phyloP scores from a whole-genome alignment of 2,797 vertebrate species.

The Capromys pilorides region DNA sequence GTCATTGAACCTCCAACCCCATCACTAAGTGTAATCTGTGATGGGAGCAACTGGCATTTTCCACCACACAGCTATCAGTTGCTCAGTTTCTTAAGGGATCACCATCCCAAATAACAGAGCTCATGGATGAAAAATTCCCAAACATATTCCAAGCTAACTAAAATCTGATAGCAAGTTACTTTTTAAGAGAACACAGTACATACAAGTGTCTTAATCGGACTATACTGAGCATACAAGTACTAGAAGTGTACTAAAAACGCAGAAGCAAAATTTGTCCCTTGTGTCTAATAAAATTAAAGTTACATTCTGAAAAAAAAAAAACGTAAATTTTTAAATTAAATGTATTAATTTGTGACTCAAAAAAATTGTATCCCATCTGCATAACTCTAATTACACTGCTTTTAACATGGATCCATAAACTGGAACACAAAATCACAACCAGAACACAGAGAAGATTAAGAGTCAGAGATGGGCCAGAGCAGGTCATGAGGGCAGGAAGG shows the following conservation, averaged over 20 bases:
- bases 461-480: not conserved
- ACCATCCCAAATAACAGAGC: not conserved
- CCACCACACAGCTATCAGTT: not conserved
- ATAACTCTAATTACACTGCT: not conserved
- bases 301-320: constrained; percentile 20
- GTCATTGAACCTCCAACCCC: not conserved
- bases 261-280: not conserved
- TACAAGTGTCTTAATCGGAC: not conserved
- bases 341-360: not conserved
- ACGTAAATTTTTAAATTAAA: constrained; percentile 15
- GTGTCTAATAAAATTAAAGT: constrained; percentile 3
- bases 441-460: not conserved
- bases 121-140: not conserved
- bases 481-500: not conserved
- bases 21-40: not conserved
- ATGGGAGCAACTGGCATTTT: not conserved
- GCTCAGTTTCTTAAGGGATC: constrained; percentile 9
- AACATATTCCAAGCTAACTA: not conserved
- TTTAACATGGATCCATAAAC: not conserved
- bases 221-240: not conserved
- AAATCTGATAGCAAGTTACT: not conserved
- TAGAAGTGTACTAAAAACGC: constrained; percentile 24
- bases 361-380: not conserved
- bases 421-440: not conserved
- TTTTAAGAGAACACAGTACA: constrained; percentile 32